These are phyloP conservation scores for Melanotaenia duboulayi DNA, from an alignment of 2,113 vertebrate species.

Conservation along the genomic window DNA sequence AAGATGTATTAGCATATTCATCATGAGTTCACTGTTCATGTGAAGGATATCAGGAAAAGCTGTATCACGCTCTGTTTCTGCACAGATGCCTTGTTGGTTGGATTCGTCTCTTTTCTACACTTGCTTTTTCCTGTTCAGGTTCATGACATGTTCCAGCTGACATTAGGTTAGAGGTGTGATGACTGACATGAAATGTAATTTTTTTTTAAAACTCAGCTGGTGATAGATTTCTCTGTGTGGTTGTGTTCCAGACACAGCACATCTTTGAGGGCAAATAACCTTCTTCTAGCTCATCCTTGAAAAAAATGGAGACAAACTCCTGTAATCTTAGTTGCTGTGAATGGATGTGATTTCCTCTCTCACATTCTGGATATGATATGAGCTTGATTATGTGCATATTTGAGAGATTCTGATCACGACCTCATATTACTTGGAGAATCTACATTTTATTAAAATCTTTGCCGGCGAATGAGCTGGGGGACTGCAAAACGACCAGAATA, in stretches of 20 bases:
- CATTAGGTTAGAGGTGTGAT: not conserved
- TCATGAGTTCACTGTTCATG: slow-evolving; percentile 47
- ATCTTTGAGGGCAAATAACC: no score
- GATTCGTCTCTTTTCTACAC: not conserved
- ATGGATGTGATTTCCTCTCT: no score
- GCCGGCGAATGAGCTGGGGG: not conserved
- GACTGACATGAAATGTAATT: not conserved
- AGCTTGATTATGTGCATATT: no score
- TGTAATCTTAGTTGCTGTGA: no score
- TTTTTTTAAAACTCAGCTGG: not conserved
- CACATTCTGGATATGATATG: no score
- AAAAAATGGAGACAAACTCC: no score
- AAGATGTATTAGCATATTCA: slow-evolving; percentile 68
- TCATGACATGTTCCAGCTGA: not conserved
- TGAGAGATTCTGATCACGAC: no score
- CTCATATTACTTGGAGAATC: no score
- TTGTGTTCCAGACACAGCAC: not conserved
- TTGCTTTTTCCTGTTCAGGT: not conserved
- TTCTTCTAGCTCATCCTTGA: no score
- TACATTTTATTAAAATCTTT: no score
- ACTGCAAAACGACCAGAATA: not conserved
- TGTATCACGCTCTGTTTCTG: slow-evolving; percentile 15
- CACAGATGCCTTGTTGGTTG: slow-evolving; percentile 5
- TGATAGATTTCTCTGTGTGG: no score
- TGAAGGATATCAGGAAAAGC: slow-evolving; percentile 25